These are phyloP conservation scores for Orthonychiurus folsomi DNA, from an alignment of 2,888 invertebrate genomes.

Conservation along the genomic window DNA sequence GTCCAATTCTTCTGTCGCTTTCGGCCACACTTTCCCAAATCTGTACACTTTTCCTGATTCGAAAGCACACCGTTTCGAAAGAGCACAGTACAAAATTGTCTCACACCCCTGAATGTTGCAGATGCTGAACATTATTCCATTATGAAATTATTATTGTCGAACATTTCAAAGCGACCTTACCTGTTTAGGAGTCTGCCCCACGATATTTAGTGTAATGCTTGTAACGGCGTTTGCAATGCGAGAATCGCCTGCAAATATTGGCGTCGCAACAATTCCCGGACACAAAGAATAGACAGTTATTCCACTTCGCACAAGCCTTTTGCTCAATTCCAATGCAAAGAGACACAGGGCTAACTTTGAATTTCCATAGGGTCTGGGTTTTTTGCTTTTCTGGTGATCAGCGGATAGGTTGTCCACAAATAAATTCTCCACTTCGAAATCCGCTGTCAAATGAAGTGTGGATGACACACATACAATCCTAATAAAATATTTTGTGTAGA, in stretches of 20 bases:
- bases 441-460: conserved; percentile 58
- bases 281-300: conserved; percentile 61
- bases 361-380: conserved; percentile 53
- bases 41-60: conserved; percentile 65
- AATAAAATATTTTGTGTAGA: not conserved
- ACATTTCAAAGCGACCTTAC: no score
- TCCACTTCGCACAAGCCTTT: conserved; percentile 50
- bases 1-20: not conserved
- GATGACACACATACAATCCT: conserved; percentile 65
- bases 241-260: not conserved
- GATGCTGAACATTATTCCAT: no score
- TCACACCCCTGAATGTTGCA: conserved; percentile 61
- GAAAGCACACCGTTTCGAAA: conserved; percentile 56
- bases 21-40: conserved; percentile 43
- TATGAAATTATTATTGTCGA: no score
- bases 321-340: conserved; percentile 58
- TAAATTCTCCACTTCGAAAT: conserved; percentile 59
- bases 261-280: conserved; percentile 55
- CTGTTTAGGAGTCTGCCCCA: not conserved
- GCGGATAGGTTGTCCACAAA: conserved; percentile 47
- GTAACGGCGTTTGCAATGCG: not conserved
- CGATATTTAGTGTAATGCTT: not conserved
- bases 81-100: conserved; percentile 68
- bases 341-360: conserved; percentile 70
- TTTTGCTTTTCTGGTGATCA: not conserved